Evolutionary conservation across 2,888 invertebrate species (phyloP).

Genomic region (Colostygia pectinataria): DNA sequence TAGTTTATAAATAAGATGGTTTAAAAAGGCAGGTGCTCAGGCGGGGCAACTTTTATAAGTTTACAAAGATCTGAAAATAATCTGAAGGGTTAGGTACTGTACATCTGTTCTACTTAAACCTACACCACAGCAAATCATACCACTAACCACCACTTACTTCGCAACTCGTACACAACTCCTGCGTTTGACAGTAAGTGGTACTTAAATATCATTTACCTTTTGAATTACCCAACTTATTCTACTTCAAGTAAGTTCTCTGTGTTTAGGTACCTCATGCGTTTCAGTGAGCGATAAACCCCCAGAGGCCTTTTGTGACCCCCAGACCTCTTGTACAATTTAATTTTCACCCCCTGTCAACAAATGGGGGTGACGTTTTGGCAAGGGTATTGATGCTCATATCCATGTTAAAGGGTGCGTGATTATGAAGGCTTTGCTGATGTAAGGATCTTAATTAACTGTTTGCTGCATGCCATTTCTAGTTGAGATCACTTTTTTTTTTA

Average conservation of each 20-base stretch:
- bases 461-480: too few relatives aligned
- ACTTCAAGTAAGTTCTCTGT: slow-evolving; percentile 14
- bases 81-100: too few relatives aligned
- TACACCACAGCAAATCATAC: slow-evolving; percentile 7
- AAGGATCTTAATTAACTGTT: slow-evolving; percentile 1
- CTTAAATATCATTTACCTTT: not conserved
- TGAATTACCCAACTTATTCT: slow-evolving; percentile 11
- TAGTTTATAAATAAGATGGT: too few relatives aligned
- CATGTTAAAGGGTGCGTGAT: slow-evolving; percentile 10
- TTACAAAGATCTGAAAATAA: too few relatives aligned
- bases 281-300: slow-evolving; percentile 18
- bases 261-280: slow-evolving; percentile 15
- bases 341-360: slow-evolving; percentile 40
- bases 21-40: too few relatives aligned
- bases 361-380: slow-evolving; percentile 39
- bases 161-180: slow-evolving; percentile 9
- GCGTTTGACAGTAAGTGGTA: slow-evolving; percentile 5
- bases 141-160: slow-evolving; percentile 5
- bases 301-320: slow-evolving; percentile 22
- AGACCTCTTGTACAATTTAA: slow-evolving; percentile 39
- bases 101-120: too few relatives aligned
- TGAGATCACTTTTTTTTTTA: too few relatives aligned
- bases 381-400: slow-evolving; percentile 34
- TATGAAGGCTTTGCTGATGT: slow-evolving; percentile 6
- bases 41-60: too few relatives aligned